Percentiles rank a stretch among this genome's conserved stretches.
These are phyloP conservation scores for Anoplolepis gracilipes DNA, from an alignment of 1,140 invertebrate genomes.

Conservation along the genomic window DNA sequence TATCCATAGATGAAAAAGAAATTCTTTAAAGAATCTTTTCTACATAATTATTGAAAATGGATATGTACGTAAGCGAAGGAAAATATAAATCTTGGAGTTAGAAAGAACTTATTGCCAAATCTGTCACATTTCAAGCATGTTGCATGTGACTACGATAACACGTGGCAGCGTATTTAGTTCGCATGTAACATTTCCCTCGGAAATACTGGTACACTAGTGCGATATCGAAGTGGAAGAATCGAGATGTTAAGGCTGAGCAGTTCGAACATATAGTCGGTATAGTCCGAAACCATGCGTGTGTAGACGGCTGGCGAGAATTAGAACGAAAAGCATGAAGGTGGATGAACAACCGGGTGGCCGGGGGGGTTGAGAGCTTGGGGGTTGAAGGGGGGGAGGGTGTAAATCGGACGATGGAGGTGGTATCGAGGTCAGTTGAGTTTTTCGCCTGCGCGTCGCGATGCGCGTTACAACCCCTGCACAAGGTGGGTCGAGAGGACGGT, in stretches of 20 bases:
- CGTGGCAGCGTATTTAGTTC: neutral
- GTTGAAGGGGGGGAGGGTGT: constrained; percentile 36
- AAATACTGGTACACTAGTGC: neutral
- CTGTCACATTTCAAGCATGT: neutral
- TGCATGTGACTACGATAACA: neutral
- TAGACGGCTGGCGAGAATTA: constrained; percentile 72
- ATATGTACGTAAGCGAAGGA: neutral
- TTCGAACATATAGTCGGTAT: no score
- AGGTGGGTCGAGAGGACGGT: constrained; percentile 78
- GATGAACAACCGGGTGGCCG: constrained; percentile 44
- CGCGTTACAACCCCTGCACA: constrained; percentile 79
- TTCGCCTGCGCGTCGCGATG: constrained; percentile 83
- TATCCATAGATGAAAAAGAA: neutral
- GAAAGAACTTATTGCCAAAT: neutral
- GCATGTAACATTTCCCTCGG: constrained; percentile 4
- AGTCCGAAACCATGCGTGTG: constrained; percentile 62
- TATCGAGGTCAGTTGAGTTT: constrained; percentile 85
- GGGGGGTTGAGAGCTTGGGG: constrained; percentile 1
- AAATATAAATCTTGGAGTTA: neutral
- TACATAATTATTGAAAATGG: neutral
- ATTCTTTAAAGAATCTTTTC: neutral
- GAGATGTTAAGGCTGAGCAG: constrained; percentile 38
- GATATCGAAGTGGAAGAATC: constrained; percentile 32
- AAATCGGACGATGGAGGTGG: constrained; percentile 73
- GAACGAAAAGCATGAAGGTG: constrained; percentile 67